Conservation (phyloP, 2,113 vertebrate genomes). For the Strix aluco region DNA sequence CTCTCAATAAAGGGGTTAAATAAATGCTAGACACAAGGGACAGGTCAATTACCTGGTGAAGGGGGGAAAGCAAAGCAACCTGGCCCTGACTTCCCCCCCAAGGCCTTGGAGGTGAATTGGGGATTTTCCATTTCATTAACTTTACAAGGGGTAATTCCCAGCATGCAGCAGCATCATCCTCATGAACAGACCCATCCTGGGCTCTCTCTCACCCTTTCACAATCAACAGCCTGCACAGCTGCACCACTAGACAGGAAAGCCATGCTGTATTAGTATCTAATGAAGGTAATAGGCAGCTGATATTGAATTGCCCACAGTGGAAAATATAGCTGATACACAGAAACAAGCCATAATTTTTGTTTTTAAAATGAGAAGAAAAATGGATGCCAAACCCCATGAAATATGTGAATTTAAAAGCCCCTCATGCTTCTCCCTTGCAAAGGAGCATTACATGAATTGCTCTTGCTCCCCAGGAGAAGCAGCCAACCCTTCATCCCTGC, state of each 20-base stretch:
- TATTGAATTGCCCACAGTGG: background rate
- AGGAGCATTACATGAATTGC: background rate
- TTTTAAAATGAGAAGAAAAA: background rate
- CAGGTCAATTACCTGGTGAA: background rate
- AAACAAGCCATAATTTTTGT: background rate
- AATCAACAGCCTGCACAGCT: background rate
- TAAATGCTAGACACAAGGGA: background rate
- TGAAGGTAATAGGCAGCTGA: background rate
- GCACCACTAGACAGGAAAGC: background rate
- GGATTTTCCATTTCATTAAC: conserved; percentile 58
- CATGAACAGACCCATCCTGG: background rate
- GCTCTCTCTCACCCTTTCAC: background rate
- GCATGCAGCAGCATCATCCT: background rate
- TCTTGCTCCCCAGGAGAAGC: background rate
- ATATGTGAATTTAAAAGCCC: background rate
- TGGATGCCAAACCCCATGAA: background rate
- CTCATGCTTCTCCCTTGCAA: background rate
- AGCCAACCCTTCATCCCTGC: accelerated
- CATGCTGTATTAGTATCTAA: background rate
- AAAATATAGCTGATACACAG: background rate
- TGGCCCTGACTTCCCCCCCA: background rate
- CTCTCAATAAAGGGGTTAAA: background rate
- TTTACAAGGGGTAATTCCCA: conserved; percentile 56
- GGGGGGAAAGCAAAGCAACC: background rate
- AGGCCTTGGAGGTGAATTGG: background rate